Percentiles rank a stretch among this genome's conserved stretches.
Conservation (phyloP, 1,140 invertebrate genomes). For the Akabosia matsudoensis region DNA sequence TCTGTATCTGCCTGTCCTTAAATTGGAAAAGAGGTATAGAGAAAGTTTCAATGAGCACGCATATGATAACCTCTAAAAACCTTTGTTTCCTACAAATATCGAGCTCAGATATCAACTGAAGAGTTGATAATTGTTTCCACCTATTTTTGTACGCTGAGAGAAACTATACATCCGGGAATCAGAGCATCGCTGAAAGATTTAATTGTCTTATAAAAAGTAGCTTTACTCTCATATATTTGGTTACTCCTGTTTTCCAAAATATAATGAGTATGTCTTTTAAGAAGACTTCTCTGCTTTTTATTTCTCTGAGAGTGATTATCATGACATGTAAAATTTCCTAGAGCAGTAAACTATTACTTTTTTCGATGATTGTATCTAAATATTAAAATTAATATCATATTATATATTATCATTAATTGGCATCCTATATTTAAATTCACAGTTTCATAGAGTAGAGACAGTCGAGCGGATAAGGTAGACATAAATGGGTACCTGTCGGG, state of each 20-base stretch:
- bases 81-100: too few relatives aligned
- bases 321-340: conserved; percentile 6
- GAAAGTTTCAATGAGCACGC: too few relatives aligned
- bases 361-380: conserved; percentile 12
- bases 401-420: conserved; percentile 14
- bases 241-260: too few relatives aligned
- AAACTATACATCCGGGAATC: too few relatives aligned
- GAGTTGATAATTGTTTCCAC: too few relatives aligned
- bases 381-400: neutral
- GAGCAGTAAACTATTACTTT: neutral
- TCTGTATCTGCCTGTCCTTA: too few relatives aligned
- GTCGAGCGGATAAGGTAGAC: conserved; percentile 48
- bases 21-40: too few relatives aligned
- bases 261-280: neutral
- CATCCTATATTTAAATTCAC: conserved; percentile 35
- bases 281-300: neutral
- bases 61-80: too few relatives aligned
- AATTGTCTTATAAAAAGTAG: neutral
- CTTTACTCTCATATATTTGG: too few relatives aligned
- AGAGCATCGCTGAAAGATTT: too few relatives aligned
- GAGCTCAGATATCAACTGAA: too few relatives aligned
- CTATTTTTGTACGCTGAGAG: too few relatives aligned
- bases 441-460: conserved; percentile 48
- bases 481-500: conserved; percentile 75
- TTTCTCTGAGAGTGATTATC: neutral